A percentile compares a stretch with the other conserved stretches of the same genome.
Evolutionary conservation across 2,888 invertebrate species (phyloP).

Genomic region (Pyrochroa serraticornis): DNA sequence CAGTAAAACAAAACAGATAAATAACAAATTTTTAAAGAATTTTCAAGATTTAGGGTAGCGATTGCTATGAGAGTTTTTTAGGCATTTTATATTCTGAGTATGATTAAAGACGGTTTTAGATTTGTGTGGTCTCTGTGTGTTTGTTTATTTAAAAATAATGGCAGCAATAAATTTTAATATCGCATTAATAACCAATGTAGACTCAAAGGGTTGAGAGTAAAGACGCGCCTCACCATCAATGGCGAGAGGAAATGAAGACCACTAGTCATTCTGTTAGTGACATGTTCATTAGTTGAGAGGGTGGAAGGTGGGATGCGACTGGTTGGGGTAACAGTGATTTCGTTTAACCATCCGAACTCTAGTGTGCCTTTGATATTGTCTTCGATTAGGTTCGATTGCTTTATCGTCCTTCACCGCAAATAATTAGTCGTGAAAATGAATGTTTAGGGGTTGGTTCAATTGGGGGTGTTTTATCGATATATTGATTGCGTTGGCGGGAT

Average conservation of each 20-base stretch:
- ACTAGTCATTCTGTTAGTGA: conserved; percentile 50
- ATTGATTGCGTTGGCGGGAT: conserved; percentile 33
- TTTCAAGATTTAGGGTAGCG: no score
- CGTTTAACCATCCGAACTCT: conserved; percentile 44
- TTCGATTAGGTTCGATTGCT: conserved; percentile 21
- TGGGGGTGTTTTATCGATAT: no score
- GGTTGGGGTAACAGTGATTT: conserved; percentile 37
- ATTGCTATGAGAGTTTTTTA: no score
- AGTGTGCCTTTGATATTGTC: conserved; percentile 39
- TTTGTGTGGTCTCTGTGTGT: no score
- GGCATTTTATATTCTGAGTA: no score
- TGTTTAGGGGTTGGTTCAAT: no score
- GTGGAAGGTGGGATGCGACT: conserved; percentile 13
- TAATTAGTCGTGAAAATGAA: no score
- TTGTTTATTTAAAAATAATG: no score
- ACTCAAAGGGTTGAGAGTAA: not conserved
- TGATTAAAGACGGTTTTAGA: no score
- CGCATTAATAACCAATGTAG: not conserved
- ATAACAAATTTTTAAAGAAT: no score
- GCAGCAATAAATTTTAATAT: no score
- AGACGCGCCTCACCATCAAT: not conserved
- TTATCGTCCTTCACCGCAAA: not conserved
- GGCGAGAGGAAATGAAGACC: conserved; percentile 47
- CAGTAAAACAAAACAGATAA: no score
- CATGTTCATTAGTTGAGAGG: conserved; percentile 46